Percentiles rank a stretch among this genome's conserved stretches.
Evolutionary conservation across 2,888 invertebrate genomes (phyloP).

Genomic region (Lasioglossum pauxillum): DNA sequence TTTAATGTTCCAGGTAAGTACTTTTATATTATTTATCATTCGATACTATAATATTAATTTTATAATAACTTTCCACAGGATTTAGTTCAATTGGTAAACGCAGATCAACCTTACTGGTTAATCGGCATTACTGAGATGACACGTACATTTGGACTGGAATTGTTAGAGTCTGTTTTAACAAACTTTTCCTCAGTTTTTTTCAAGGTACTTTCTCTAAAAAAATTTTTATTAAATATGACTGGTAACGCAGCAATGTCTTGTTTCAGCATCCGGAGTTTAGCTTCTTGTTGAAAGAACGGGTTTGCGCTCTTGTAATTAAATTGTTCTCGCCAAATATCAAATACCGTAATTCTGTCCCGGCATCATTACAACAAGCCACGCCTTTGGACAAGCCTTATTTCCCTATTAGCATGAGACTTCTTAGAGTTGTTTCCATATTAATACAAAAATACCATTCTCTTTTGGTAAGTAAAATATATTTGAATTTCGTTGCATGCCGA

Average conservation of each 20-base stretch:
- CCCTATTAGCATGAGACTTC: conserved; percentile 97
- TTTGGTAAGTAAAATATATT: conserved; percentile 87
- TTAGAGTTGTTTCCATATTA: conserved; percentile 96
- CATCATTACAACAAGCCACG: conserved; percentile 87
- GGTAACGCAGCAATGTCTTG: conserved; percentile 8
- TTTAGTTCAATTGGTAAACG: conserved; percentile 97
- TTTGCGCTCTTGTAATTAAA: conserved; percentile 99
- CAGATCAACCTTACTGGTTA: conserved; percentile 98
- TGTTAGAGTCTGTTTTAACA: conserved; percentile 96
- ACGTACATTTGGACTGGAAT: conserved; percentile 97
- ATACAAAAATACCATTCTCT: conserved; percentile 96
- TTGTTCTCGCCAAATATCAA: conserved; percentile 99
- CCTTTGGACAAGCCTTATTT: conserved; percentile 96
- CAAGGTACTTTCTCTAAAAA: conserved; percentile 86
- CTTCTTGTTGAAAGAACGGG: conserved; percentile 97
- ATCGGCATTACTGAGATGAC: conserved; percentile 99
- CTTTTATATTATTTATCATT: neutral
- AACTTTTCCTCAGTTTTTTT: conserved; percentile 94
- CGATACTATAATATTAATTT: neutral
- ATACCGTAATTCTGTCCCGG: conserved; percentile 89
- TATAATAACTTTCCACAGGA: conserved; percentile 87
- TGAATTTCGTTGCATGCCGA: neutral
- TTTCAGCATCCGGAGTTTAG: conserved; percentile 96
- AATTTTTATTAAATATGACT: neutral
- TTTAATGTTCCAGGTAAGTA: conserved; percentile 93